Conservation (phyloP, 2,797 vertebrate species). For the Brachyalestes nurse region DNA sequence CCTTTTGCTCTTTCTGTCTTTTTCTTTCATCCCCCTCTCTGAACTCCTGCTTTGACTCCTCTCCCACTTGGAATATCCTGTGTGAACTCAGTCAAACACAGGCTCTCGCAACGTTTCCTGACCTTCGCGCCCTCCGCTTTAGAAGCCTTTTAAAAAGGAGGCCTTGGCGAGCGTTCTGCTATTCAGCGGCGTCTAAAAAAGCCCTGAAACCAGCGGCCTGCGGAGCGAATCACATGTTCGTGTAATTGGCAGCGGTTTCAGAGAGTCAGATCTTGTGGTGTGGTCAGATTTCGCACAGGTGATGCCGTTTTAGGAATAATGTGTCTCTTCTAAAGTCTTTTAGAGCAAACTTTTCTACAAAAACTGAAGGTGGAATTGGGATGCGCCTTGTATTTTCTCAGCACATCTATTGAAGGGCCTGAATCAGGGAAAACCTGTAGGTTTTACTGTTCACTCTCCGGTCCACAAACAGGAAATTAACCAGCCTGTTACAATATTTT, state of each 20-base stretch:
- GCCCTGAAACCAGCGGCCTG: not conserved
- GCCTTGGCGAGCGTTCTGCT: constrained; percentile 35
- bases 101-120: constrained; percentile 20
- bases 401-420: no score
- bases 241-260: not conserved
- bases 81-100: not conserved
- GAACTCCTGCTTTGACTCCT: not conserved
- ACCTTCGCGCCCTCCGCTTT: constrained; percentile 18
- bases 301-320: not conserved
- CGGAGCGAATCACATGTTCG: not conserved
- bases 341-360: no score
- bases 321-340: not conserved
- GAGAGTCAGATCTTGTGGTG: not conserved
- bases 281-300: not conserved
- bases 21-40: not conserved
- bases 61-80: not conserved
- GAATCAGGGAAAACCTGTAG: no score
- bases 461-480: no score
- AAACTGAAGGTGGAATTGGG: no score
- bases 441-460: no score
- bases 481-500: no score
- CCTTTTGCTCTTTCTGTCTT: not conserved
- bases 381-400: no score
- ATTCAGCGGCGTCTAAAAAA: not conserved
- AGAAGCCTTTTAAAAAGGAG: constrained; percentile 39